phyloP scores from a whole-genome alignment of 2,113 vertebrate genomes.

The Micronycteris hirsuta region DNA sequence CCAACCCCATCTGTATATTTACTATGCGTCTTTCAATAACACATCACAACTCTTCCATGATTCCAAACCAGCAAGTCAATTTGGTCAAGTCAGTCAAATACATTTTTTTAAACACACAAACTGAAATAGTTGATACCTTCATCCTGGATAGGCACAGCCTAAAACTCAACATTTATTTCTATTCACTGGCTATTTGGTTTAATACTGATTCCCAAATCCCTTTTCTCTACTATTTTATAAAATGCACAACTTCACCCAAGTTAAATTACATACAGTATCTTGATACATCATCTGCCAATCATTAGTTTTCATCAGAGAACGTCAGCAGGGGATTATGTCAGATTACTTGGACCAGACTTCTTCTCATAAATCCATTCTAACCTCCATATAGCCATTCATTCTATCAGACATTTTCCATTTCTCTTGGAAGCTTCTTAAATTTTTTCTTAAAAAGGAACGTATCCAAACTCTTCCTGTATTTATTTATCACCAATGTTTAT shows the following conservation, averaged over 20 bases:
- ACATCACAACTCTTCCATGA: not conserved
- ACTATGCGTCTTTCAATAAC: not conserved
- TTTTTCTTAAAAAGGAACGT: slow-evolving; percentile 46
- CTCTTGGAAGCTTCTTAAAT: slow-evolving; percentile 22
- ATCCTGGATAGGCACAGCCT: not conserved
- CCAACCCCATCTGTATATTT: slow-evolving; percentile 28
- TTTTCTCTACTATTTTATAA: slow-evolving; percentile 42
- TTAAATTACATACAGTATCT: slow-evolving; percentile 37
- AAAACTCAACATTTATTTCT: slow-evolving; percentile 27
- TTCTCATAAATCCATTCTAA: slow-evolving; percentile 50
- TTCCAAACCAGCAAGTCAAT: not conserved
- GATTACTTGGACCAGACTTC: not conserved
- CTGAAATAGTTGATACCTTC: slow-evolving; percentile 39
- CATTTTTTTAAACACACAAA: not conserved
- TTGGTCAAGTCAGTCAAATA: not conserved
- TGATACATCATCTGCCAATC: slow-evolving; percentile 39
- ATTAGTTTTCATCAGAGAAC: slow-evolving; percentile 55
- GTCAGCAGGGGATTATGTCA: slow-evolving; percentile 58
- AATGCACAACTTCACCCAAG: not conserved
- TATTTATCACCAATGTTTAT: slow-evolving; percentile 18
- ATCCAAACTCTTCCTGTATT: slow-evolving; percentile 15
- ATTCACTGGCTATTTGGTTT: not conserved
- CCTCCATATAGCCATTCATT: not conserved
- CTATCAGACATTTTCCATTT: slow-evolving; percentile 51
- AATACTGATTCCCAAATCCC: not conserved